These are phyloP conservation scores for Ennomos erosarius DNA, from an alignment of 2,888 invertebrate genomes.

Conservation along the genomic window DNA sequence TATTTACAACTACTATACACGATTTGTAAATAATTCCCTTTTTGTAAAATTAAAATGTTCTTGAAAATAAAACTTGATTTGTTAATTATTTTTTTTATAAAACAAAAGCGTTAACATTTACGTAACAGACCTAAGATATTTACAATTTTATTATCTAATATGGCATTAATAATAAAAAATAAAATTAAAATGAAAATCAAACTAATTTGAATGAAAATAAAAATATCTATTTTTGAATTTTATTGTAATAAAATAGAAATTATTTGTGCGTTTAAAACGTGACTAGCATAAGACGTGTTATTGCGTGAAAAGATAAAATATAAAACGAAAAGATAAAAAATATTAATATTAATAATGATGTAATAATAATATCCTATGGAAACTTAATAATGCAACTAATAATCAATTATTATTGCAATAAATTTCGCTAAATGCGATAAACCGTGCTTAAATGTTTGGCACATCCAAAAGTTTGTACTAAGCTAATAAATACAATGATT, in stretches of 20 bases:
- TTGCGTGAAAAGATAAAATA: constrained; percentile 71
- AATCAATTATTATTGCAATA: constrained; percentile 40
- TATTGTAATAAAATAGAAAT: constrained; percentile 61
- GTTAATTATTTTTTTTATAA: constrained; percentile 52
- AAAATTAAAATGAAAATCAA: constrained; percentile 49
- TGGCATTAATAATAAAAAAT: constrained; percentile 77
- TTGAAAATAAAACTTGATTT: constrained; percentile 73
- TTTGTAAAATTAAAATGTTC: constrained; percentile 40
- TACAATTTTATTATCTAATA: constrained; percentile 80
- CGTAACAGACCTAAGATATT: constrained; percentile 71
- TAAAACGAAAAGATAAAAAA: constrained; percentile 47
- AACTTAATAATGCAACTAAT: constrained; percentile 70
- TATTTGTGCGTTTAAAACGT: constrained; percentile 80
- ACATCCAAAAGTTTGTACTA: constrained; percentile 81
- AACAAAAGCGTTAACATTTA: constrained; percentile 72
- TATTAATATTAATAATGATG: constrained; percentile 44
- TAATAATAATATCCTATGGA: constrained; percentile 58
- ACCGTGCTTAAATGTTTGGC: constrained; percentile 79
- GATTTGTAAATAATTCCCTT: constrained; percentile 49
- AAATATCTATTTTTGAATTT: constrained; percentile 49
- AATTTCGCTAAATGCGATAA: constrained; percentile 73
- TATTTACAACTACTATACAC: constrained; percentile 71
- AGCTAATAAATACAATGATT: constrained; percentile 74
- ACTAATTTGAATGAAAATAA: constrained; percentile 49
- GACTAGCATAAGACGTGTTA: constrained; percentile 84